These are phyloP conservation scores for Polymixis flavicincta DNA, from an alignment of 2,888 invertebrate genomes.

Conservation along the genomic window DNA sequence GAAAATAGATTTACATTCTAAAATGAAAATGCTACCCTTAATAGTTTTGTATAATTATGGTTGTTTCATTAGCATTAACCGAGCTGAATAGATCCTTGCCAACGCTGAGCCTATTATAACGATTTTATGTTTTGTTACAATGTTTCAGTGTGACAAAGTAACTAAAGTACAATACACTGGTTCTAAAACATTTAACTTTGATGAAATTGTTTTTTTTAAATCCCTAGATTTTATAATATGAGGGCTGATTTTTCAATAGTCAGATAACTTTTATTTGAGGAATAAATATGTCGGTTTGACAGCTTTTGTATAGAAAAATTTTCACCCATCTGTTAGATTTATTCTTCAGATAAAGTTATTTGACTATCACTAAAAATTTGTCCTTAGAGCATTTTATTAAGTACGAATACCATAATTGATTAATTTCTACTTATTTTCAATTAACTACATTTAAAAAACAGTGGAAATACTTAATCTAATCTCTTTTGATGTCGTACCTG, in stretches of 20 bases:
- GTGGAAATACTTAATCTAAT: too few relatives aligned
- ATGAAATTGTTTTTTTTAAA: not conserved
- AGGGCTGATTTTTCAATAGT: too few relatives aligned
- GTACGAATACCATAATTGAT: not conserved
- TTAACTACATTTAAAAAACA: too few relatives aligned
- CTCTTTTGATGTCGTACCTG: too few relatives aligned
- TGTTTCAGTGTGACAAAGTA: not conserved
- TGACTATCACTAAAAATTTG: too few relatives aligned
- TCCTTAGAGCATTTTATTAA: not conserved
- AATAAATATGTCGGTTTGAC: too few relatives aligned
- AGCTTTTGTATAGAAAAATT: too few relatives aligned
- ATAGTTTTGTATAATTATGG: not conserved
- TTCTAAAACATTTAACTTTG: not conserved
- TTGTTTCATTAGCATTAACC: not conserved
- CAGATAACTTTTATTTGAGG: too few relatives aligned
- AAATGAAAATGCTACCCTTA: not conserved
- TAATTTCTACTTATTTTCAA: too few relatives aligned
- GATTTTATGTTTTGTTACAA: not conserved
- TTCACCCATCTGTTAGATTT: too few relatives aligned
- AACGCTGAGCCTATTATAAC: not conserved
- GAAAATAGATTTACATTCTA: not conserved
- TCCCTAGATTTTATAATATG: not conserved
- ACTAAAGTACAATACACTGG: not conserved
- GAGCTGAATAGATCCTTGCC: not conserved
- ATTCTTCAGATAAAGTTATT: too few relatives aligned